Evolutionary conservation across 2,888 invertebrate species (phyloP).

Genomic region (Arctia plantaginis): DNA sequence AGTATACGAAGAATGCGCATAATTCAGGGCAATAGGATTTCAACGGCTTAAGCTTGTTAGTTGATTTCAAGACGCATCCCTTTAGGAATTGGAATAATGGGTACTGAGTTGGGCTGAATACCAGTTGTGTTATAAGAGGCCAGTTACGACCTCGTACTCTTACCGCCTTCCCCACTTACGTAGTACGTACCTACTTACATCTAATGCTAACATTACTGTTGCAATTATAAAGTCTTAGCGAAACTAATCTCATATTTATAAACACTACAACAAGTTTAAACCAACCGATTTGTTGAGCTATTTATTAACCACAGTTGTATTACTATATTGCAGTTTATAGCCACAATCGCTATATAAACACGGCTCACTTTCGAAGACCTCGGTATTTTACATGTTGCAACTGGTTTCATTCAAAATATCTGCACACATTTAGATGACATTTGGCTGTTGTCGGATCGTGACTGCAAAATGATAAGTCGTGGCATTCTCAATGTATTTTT

Average conservation of each 20-base stretch:
- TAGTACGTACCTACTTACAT: constrained; percentile 22
- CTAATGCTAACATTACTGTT: constrained; percentile 18
- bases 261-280: not conserved
- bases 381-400: constrained; percentile 50
- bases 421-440: constrained; percentile 73
- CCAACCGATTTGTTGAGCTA: not conserved
- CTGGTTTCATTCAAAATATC: constrained; percentile 49
- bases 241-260: constrained; percentile 1
- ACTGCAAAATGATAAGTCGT: constrained; percentile 84
- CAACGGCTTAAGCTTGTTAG: constrained; percentile 47
- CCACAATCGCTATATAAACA: constrained; percentile 3
- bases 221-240: constrained; percentile 13
- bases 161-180: constrained; percentile 55
- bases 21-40: constrained; percentile 46
- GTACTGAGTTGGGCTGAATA: constrained; percentile 55
- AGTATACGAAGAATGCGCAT: constrained; percentile 25
- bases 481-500: constrained; percentile 85
- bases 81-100: constrained; percentile 50
- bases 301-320: constrained; percentile 12
- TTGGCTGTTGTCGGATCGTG: constrained; percentile 73
- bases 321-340: not conserved
- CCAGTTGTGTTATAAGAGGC: constrained; percentile 50
- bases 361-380: constrained; percentile 44
- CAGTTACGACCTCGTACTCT: constrained; percentile 57
- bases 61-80: constrained; percentile 28